phyloP scores from a whole-genome alignment of 2,888 invertebrate genomes.

The Agapostemon virescens region DNA sequence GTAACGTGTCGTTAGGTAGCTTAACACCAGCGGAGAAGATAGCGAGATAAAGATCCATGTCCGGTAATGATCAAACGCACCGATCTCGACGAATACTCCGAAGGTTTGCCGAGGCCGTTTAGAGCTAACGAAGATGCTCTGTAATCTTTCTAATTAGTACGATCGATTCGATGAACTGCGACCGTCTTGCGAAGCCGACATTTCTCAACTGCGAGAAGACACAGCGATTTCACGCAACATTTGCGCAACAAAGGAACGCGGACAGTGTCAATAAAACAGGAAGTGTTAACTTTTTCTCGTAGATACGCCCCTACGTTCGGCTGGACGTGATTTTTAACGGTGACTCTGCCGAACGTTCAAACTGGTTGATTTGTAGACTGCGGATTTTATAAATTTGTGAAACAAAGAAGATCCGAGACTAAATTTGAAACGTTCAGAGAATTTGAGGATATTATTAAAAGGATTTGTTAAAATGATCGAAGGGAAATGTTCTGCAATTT shows the following conservation, averaged over 20 bases:
- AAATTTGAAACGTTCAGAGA: too few species aligned
- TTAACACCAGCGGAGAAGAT: constrained; percentile 61
- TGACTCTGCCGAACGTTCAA: not conserved
- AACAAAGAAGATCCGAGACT: too few species aligned
- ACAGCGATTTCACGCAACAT: constrained; percentile 13
- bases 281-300: constrained; percentile 55
- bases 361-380: too few species aligned
- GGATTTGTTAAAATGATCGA: too few species aligned
- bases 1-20: constrained; percentile 63
- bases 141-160: constrained; percentile 22
- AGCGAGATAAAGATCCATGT: constrained; percentile 63
- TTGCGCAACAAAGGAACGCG: constrained; percentile 10
- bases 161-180: constrained; percentile 16
- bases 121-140: not conserved
- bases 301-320: constrained; percentile 9
- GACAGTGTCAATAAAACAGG: constrained; percentile 35
- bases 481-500: too few species aligned
- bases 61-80: constrained; percentile 69
- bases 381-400: too few species aligned
- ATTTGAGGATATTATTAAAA: too few species aligned
- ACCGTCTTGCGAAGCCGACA: not conserved
- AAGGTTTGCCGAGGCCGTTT: not conserved
- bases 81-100: constrained; percentile 52
- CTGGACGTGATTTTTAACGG: not conserved
- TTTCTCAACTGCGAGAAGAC: not conserved